phyloP scores from a whole-genome alignment of 92 coral and sea anemone genomes.

The Actinostola sp. region DNA sequence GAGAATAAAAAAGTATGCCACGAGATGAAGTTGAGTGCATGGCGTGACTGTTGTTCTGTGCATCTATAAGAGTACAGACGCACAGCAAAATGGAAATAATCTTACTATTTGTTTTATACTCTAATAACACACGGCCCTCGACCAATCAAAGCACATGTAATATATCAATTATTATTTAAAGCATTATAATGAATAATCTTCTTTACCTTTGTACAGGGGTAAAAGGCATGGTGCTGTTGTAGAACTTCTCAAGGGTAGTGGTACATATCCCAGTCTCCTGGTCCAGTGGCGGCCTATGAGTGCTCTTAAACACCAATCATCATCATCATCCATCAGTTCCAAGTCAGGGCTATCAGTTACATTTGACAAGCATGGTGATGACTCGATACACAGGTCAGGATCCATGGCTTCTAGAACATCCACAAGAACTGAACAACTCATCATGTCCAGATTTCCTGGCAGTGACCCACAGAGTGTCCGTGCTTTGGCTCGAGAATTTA shows the following conservation, averaged over 20 bases:
- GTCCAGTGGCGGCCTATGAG: slow-evolving; percentile 90
- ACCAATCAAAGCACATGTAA: no score
- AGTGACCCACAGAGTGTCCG: slow-evolving; percentile 16
- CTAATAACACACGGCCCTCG: no score
- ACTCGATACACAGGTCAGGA: slow-evolving; percentile 28
- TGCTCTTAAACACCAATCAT: slow-evolving; percentile 63
- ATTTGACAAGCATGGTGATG: slow-evolving; percentile 57
- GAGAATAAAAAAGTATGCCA: no score
- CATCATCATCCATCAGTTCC: slow-evolving; percentile 64
- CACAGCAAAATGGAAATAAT: no score
- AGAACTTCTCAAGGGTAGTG: slow-evolving; percentile 83
- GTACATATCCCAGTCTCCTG: slow-evolving; percentile 73
- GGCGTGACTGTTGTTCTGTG: no score
- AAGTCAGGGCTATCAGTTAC: slow-evolving; percentile 66
- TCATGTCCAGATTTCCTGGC: slow-evolving; percentile 38
- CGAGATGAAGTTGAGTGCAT: no score
- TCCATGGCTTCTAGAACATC: slow-evolving; percentile 49
- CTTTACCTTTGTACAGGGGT: slow-evolving; percentile 44
- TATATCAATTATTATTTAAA: no score
- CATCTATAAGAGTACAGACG: no score
- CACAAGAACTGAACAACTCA: slow-evolving; percentile 54
- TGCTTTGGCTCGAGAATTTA: slow-evolving; percentile 67
- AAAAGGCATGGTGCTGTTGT: slow-evolving; percentile 77
- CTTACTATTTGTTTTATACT: no score
- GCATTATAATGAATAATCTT: no score